phyloP scores from a whole-genome alignment of 2,888 invertebrate genomes.

The Eueremaeus valkanovi region DNA sequence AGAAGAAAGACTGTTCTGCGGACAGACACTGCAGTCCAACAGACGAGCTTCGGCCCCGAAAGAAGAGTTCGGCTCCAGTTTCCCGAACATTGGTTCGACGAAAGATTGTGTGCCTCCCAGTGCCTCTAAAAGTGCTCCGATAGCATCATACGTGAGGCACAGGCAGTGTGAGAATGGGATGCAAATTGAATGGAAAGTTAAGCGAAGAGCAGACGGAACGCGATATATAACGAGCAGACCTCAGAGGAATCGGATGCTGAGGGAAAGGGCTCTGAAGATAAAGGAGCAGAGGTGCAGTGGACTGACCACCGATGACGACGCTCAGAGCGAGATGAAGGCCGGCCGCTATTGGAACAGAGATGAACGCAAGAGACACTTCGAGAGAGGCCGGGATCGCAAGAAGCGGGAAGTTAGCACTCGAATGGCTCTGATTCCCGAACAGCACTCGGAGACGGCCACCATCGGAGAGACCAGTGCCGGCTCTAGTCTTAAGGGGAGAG shows the following conservation, averaged over 20 bases:
- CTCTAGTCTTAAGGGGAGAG: no score
- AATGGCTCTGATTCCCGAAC: slow-evolving; percentile 43
- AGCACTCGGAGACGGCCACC: slow-evolving; percentile 44
- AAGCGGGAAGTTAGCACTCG: background rate
- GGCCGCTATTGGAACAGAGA: slow-evolving; percentile 73
- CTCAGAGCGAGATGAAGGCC: slow-evolving; percentile 68
- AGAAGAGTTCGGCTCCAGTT: no score
- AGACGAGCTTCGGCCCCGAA: no score
- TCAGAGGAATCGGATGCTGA: slow-evolving; percentile 62
- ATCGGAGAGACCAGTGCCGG: no score
- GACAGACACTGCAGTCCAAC: no score
- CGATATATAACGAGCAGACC: slow-evolving; percentile 71
- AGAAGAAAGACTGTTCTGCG: no score
- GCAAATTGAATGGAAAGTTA: slow-evolving; percentile 74
- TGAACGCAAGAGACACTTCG: slow-evolving; percentile 68
- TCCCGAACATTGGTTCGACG: no score
- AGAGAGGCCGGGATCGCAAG: slow-evolving; percentile 63
- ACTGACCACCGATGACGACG: slow-evolving; percentile 71
- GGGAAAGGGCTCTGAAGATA: slow-evolving; percentile 64
- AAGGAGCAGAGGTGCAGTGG: slow-evolving; percentile 63
- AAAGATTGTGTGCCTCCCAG: no score
- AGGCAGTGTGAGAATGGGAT: no score
- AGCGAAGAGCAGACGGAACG: slow-evolving; percentile 68
- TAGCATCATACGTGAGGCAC: no score
- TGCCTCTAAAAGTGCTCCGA: no score